These are phyloP conservation scores for Tapirus terrestris DNA, from an alignment of 2,113 vertebrate species.

Conservation along the genomic window DNA sequence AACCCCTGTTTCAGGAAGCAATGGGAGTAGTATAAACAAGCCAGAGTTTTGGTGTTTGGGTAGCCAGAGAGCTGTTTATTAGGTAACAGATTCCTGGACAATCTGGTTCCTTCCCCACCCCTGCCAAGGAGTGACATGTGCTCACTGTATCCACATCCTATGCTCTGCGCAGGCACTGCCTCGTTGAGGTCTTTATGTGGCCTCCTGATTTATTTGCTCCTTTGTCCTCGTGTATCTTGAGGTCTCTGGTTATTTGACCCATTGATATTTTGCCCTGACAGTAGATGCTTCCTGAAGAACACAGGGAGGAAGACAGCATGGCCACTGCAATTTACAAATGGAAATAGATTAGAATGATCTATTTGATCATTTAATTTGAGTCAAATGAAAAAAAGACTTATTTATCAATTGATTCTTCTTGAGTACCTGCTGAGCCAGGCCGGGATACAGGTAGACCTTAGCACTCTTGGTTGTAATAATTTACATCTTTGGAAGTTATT, in stretches of 20 bases:
- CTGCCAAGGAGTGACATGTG: neutral
- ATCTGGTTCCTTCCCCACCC: neutral
- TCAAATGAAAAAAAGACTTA: neutral
- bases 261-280: neutral
- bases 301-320: neutral
- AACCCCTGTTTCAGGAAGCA: neutral
- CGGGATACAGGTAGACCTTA: neutral
- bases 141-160: neutral
- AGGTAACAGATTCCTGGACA: neutral
- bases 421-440: neutral
- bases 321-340: neutral
- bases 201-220: neutral
- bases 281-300: neutral
- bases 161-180: neutral
- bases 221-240: neutral
- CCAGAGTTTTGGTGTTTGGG: neutral
- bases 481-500: neutral
- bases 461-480: neutral
- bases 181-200: neutral
- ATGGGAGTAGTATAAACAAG: neutral
- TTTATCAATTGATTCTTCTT: neutral
- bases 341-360: neutral
- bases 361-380: too few relatives aligned
- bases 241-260: neutral
- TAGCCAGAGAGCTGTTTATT: neutral